Conservation (phyloP, 2,888 invertebrate species). For the Meteorus cinctellus region DNA sequence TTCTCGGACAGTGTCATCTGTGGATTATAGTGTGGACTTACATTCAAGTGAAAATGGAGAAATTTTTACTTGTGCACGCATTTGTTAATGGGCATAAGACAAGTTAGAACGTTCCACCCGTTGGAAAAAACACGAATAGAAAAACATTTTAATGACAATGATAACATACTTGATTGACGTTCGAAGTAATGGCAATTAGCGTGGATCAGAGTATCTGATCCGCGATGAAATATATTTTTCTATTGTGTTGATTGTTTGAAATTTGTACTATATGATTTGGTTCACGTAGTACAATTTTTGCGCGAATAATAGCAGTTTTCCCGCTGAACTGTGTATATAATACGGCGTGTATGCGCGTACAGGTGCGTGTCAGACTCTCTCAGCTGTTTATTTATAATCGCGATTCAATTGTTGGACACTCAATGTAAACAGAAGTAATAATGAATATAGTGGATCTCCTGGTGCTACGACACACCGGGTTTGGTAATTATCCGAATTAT, state of each 20-base stretch:
- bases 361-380: conserved; percentile 12
- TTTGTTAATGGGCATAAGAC: no score
- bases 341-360: conserved; percentile 29
- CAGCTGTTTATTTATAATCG: conserved; percentile 15
- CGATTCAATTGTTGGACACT: background rate
- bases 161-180: no score
- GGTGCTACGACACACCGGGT: conserved; percentile 63
- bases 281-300: conserved; percentile 34
- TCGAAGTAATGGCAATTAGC: no score
- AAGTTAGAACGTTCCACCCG: no score
- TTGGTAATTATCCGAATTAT: conserved; percentile 57
- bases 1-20: no score
- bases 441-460: conserved; percentile 64
- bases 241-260: background rate
- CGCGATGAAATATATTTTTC: background rate
- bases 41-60: no score
- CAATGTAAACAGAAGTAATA: conserved; percentile 52
- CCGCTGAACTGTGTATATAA: conserved; percentile 45
- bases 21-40: no score
- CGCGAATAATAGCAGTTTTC: conserved; percentile 53
- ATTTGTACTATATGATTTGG: background rate
- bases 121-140: no score
- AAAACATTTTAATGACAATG: no score
- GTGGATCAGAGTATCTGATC: no score
- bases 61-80: no score